Percentiles rank a stretch among this genome's conserved stretches.
These are phyloP conservation scores for Dynastes maya DNA, from an alignment of 2,888 invertebrate species.

Conservation along the genomic window DNA sequence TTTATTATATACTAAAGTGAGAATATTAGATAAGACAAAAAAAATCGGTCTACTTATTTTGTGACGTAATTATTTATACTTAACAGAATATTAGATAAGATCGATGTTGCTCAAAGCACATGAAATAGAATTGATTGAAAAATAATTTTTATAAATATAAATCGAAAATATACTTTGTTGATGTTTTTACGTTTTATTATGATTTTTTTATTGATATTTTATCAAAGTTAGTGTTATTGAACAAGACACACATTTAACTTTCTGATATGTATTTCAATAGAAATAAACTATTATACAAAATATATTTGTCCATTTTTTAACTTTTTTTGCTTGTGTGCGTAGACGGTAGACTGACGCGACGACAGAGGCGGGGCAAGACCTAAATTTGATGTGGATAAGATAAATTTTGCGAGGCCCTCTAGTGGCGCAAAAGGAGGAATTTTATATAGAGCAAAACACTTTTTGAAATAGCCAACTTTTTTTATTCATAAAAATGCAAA, in stretches of 20 bases:
- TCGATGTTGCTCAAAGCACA: conserved; percentile 57
- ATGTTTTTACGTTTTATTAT: conserved; percentile 57
- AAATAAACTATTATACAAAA: conserved; percentile 54
- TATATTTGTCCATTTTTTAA: neutral
- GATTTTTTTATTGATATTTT: conserved; percentile 55
- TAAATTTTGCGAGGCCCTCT: too few relatives aligned
- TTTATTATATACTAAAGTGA: conserved; percentile 58
- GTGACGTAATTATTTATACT: conserved; percentile 54
- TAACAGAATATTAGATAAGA: conserved; percentile 53
- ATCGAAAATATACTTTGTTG: conserved; percentile 56
- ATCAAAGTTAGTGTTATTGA: conserved; percentile 57
- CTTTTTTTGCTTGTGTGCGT: too few relatives aligned
- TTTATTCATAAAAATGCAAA: too few relatives aligned
- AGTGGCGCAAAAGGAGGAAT: too few relatives aligned
- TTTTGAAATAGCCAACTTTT: too few relatives aligned
- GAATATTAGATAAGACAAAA: conserved; percentile 55
- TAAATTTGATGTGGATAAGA: too few relatives aligned
- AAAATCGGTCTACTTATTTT: conserved; percentile 58
- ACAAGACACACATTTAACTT: conserved; percentile 55
- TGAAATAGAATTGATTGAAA: conserved; percentile 55
- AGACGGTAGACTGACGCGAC: too few relatives aligned
- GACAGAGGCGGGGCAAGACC: too few relatives aligned
- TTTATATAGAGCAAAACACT: too few relatives aligned
- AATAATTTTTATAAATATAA: conserved; percentile 56
- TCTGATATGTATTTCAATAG: conserved; percentile 58